Percentiles rank a stretch among this genome's conserved stretches.
These are phyloP conservation scores for Rachycentron canadum DNA, from an alignment of 2,797 vertebrate species.

Conservation along the genomic window DNA sequence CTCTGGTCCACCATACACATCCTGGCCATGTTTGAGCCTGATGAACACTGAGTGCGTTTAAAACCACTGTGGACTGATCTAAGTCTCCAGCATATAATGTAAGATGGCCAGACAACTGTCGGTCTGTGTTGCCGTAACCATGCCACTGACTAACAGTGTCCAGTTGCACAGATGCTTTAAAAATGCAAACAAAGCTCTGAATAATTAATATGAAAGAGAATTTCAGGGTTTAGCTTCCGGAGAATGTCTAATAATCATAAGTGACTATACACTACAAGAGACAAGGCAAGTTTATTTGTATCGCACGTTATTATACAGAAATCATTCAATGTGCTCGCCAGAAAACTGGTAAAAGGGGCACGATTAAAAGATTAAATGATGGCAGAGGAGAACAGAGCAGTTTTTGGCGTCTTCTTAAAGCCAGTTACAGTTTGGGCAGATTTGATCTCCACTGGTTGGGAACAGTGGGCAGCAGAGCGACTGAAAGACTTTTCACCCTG, in stretches of 20 bases:
- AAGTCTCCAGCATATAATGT: not conserved
- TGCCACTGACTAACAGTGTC: constrained; percentile 56
- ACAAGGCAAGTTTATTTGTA: too few relatives aligned
- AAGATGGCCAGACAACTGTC: not conserved
- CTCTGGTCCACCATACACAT: constrained; percentile 79
- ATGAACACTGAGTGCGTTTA: not conserved
- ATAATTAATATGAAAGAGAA: constrained; percentile 70
- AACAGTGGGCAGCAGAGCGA: too few relatives aligned
- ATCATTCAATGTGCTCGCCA: too few relatives aligned
- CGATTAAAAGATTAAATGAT: too few relatives aligned
- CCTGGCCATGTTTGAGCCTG: constrained; percentile 65
- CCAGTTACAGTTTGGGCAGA: too few relatives aligned
- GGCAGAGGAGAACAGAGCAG: too few relatives aligned
- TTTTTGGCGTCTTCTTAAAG: too few relatives aligned
- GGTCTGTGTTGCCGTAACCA: constrained; percentile 60
- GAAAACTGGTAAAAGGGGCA: too few relatives aligned
- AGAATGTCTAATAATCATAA: not conserved
- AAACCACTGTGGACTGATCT: not conserved
- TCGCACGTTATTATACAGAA: too few relatives aligned
- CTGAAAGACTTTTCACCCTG: too few relatives aligned
- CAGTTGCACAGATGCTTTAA: constrained; percentile 63
- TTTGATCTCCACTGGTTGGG: too few relatives aligned
- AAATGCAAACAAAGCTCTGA: constrained; percentile 69
- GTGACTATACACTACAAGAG: not conserved
- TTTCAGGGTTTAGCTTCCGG: not conserved